Percentiles rank a stretch among this genome's conserved stretches.
These are phyloP conservation scores for Luffia ferchaultella DNA, from an alignment of 2,888 invertebrate species.

Conservation along the genomic window DNA sequence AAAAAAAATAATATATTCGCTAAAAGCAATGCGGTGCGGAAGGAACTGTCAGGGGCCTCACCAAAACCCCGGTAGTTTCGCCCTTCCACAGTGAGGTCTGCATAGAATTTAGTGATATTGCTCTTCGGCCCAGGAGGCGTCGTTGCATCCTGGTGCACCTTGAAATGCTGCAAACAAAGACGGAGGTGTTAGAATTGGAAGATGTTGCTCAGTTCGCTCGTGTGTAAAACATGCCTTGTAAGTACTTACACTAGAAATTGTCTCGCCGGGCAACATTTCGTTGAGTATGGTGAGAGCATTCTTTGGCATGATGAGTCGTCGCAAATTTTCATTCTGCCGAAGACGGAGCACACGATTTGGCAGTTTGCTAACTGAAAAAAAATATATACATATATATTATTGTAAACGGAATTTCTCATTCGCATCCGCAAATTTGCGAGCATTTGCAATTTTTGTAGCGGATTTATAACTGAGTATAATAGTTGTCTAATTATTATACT, in stretches of 20 bases:
- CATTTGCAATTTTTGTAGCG: too few relatives aligned
- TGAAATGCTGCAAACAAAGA: conserved; percentile 68
- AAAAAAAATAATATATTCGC: too few relatives aligned
- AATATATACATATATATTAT: too few relatives aligned
- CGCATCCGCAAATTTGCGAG: too few relatives aligned
- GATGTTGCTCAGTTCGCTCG: too few relatives aligned
- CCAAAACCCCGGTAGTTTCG: conserved; percentile 47
- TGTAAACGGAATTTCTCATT: too few relatives aligned
- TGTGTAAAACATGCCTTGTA: too few relatives aligned
- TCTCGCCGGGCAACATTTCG: conserved; percentile 70
- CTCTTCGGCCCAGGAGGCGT: conserved; percentile 52
- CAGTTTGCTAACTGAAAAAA: conserved; percentile 59
- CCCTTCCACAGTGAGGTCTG: conserved; percentile 45
- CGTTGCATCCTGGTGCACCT: conserved; percentile 61
- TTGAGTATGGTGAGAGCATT: conserved; percentile 88
- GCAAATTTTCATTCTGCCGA: conserved; percentile 77
- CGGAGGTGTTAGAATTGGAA: too few relatives aligned
- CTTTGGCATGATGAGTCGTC: conserved; percentile 80
- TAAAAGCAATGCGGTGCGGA: too few relatives aligned
- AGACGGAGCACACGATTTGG: conserved; percentile 72
- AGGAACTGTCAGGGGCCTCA: too few relatives aligned
- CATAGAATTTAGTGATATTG: conserved; percentile 40
- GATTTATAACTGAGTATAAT: too few relatives aligned
- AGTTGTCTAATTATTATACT: too few relatives aligned
- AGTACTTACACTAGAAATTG: conserved; percentile 40